phyloP scores from a whole-genome alignment of 2,888 invertebrate genomes.

The Ophion slaviceki region DNA sequence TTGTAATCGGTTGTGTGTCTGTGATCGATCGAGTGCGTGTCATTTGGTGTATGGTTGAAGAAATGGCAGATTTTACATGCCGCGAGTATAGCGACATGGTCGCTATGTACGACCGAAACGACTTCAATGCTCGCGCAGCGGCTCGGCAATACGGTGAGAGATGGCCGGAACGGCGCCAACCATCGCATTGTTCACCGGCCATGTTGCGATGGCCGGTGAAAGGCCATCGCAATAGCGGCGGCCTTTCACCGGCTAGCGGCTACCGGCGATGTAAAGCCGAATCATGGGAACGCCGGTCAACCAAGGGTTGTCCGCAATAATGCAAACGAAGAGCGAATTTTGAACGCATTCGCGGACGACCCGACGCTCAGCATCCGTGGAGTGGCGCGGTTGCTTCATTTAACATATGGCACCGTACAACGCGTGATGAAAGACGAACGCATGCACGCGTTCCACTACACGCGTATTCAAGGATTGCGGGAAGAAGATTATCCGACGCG shows the following conservation, averaged over 20 bases:
- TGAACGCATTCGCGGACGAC: not conserved
- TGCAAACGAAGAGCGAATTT: not conserved
- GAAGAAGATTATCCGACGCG: constrained; percentile 7
- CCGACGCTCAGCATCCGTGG: not conserved
- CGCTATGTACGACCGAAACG: not conserved
- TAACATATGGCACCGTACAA: not conserved
- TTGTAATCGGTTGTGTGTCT: no score
- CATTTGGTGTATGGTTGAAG: no score
- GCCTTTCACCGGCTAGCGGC: not conserved
- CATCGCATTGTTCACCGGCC: no score
- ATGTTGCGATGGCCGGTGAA: no score
- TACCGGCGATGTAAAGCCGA: constrained; percentile 1
- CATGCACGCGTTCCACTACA: not conserved
- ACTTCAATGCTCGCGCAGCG: not conserved
- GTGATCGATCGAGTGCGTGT: no score
- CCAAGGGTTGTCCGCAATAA: not conserved
- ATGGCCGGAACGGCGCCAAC: not conserved
- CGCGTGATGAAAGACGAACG: constrained; percentile 1
- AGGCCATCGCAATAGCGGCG: not conserved
- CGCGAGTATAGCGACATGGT: not conserved
- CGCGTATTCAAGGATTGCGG: not conserved
- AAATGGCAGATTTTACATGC: not conserved
- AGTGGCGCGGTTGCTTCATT: not conserved
- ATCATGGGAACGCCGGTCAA: not conserved
- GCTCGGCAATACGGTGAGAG: not conserved